Base-by-base conservation (phyloP, 2,797 vertebrate genomes). In the Diplodus puntazzo region DNA sequence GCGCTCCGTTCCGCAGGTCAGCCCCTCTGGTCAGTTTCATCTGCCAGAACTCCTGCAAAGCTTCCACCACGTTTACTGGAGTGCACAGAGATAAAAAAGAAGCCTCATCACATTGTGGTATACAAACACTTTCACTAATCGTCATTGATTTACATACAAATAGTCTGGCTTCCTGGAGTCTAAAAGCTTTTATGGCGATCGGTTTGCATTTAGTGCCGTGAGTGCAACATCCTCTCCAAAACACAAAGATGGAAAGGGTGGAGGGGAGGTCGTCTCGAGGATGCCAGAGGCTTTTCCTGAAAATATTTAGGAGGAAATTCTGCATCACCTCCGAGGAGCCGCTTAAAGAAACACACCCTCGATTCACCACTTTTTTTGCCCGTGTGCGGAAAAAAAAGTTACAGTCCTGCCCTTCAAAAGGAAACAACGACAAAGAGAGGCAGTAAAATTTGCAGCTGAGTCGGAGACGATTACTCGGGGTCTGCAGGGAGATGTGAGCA, bases 41-140 rank as follows among this genome's bases (percentile, higher is more conserved):
- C 95, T 99, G 98, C 98, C 98, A 99, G 86, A 99, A 99, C 84
- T 99, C 98, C 94, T 99, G 98, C 14, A 99, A 93, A 1, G 98
- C 98, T 79, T 99, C 98, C 94, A 99, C 98, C 65, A 99, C 98
- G 2, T 99, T 99, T 77, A 99, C 98, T 99, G 85, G 25, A 77
- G 59, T 45, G 50, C 45, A 70, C 20, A 91, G 14, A 73, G n/a
- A 85, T 0, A 80, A 71, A 25, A 25, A 66, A 25, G 11, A 59
- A 54, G 34, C 8, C 1, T 16, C 1, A 66, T 80, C 59, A 83
- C 16, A 34, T 14, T 53, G 65, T 17, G 53, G 18, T 54, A 52
- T 0, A 23, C 49, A 11, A 42, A 74, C 55, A 11, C 6, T 27
- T 23, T 54, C 7, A 34, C 30, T 46, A 27, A 48, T 58, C 21